Percentiles rank a stretch among this genome's conserved stretches.
phyloP scores from a whole-genome alignment of 2,113 vertebrate species.

The Crypturellus undulatus region DNA sequence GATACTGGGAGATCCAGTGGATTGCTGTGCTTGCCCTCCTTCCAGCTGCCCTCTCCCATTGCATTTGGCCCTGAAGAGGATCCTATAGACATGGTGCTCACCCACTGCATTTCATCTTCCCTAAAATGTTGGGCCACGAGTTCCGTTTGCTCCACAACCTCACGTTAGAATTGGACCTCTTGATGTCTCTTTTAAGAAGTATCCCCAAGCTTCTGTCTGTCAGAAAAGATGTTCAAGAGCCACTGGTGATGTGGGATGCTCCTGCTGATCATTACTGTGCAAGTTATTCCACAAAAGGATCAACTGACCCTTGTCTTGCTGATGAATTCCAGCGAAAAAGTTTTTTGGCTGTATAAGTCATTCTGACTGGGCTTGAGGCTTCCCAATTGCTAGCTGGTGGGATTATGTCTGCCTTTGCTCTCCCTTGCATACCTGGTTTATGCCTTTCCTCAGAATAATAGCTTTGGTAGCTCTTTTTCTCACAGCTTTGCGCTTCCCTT shows the following conservation, averaged over 20 bases:
- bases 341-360: not conserved
- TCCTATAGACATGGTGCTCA: not conserved
- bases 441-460: not conserved
- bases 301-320: not conserved
- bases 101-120: not conserved
- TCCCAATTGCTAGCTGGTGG: not conserved
- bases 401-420: not conserved
- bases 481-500: not conserved
- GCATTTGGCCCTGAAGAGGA: rapidly evolving
- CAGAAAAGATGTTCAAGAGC: not conserved
- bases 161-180: not conserved
- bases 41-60: rapidly evolving
- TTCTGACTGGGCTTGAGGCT: not conserved
- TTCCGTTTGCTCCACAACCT: not conserved
- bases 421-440: not conserved
- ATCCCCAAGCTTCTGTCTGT: not conserved
- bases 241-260: not conserved
- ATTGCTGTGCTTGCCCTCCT: not conserved
- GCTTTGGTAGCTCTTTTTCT: not conserved
- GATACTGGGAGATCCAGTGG: not conserved
- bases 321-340: not conserved
- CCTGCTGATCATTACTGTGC: not conserved
- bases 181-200: not conserved
- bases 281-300: not conserved
- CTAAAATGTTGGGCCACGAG: not conserved